Evolutionary conservation across 1,140 invertebrate genomes (phyloP).

Genomic region (Brachionus sp.): DNA sequence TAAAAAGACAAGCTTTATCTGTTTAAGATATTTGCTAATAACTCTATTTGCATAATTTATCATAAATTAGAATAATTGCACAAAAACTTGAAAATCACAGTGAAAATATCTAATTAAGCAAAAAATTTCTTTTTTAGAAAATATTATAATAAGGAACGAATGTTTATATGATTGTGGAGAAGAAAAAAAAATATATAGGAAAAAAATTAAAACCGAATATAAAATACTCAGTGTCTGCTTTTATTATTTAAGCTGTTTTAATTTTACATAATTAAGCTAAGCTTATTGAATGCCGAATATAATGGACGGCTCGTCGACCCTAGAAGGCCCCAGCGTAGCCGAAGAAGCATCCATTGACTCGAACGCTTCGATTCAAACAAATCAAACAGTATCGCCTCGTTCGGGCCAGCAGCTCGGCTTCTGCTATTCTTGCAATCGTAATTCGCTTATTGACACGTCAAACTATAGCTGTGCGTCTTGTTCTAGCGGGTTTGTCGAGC

Average conservation of each 20-base stretch:
- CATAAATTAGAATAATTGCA: conserved; percentile 5
- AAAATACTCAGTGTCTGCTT: background rate
- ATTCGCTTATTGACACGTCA: background rate
- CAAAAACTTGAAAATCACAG: background rate
- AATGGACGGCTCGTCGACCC: conserved; percentile 17
- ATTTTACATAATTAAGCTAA: background rate
- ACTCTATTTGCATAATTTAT: background rate
- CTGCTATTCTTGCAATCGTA: conserved; percentile 25
- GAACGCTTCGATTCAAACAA: background rate
- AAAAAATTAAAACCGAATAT: background rate
- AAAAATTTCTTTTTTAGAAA: background rate
- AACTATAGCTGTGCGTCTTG: conserved; percentile 15
- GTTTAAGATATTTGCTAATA: background rate
- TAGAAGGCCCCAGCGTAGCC: background rate
- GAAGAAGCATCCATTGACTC: background rate
- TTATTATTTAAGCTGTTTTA: background rate
- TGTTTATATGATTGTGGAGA: background rate
- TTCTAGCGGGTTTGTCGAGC: conserved; percentile 17
- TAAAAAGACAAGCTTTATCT: background rate
- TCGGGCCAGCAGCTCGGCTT: background rate
- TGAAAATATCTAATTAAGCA: background rate
- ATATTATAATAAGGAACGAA: background rate
- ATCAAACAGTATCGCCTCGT: background rate
- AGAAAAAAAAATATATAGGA: background rate
- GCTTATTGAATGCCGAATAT: background rate